A percentile compares a stretch with the other conserved stretches of the same genome.
Evolutionary conservation across 92 coral and sea anemone species (phyloP).

Genomic region (Galaxea fascicularis): DNA sequence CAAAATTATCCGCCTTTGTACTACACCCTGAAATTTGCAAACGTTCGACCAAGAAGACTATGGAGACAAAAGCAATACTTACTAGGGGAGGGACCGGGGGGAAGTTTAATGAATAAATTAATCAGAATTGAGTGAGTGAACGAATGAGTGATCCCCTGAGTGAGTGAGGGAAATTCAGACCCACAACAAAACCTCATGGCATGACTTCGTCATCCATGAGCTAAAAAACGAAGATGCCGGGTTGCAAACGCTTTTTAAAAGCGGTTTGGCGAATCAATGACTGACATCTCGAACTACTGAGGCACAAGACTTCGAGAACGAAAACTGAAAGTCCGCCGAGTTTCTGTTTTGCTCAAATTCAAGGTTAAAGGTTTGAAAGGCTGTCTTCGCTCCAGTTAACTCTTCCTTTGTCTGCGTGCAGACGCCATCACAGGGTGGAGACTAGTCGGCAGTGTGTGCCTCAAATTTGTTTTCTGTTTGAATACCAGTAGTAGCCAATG

Average conservation of each 20-base stretch:
- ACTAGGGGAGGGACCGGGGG: too few species aligned
- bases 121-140: too few species aligned
- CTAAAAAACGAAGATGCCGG: neutral
- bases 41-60: too few species aligned
- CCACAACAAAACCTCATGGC: too few species aligned
- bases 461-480: conserved; percentile 1
- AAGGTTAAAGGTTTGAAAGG: neutral
- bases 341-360: neutral
- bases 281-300: neutral
- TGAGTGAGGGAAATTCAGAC: too few species aligned
- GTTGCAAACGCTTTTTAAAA: neutral
- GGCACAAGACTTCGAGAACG: neutral
- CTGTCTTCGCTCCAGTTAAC: neutral
- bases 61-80: too few species aligned
- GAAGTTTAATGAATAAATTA: too few species aligned
- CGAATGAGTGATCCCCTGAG: too few species aligned
- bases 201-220: too few species aligned
- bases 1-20: too few species aligned
- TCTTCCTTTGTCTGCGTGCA: conserved; percentile 1
- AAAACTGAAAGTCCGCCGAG: neutral
- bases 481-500: neutral
- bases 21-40: too few species aligned
- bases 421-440: neutral
- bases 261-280: neutral
- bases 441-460: neutral